These are phyloP conservation scores for Squalus acanthias DNA, from an alignment of 2,797 vertebrate genomes.

Conservation along the genomic window DNA sequence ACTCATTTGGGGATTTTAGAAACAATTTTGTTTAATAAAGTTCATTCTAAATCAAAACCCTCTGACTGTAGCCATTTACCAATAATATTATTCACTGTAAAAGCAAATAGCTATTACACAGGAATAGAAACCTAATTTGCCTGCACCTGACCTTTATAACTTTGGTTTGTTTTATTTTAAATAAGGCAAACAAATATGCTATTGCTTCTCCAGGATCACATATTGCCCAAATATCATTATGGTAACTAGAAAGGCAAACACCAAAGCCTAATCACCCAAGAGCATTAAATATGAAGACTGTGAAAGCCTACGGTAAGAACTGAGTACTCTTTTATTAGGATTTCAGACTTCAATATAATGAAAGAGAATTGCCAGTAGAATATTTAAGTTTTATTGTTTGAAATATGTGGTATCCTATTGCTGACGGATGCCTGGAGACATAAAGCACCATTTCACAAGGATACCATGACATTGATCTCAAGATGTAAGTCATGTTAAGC, in stretches of 20 bases:
- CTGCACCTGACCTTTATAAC: conserved; percentile 35
- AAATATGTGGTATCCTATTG: neutral
- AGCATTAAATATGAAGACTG: conserved; percentile 39
- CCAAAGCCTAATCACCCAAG: conserved; percentile 46
- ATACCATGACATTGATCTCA: neutral
- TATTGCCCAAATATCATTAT: conserved; percentile 47
- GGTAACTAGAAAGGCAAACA: conserved; percentile 49
- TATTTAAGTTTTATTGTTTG: neutral
- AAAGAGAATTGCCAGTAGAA: neutral
- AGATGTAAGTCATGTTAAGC: neutral
- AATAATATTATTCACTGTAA: neutral
- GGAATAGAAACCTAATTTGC: conserved; percentile 33
- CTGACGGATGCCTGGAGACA: neutral
- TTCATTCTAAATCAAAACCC: neutral
- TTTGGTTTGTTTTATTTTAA: conserved; percentile 8
- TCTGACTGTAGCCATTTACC: neutral
- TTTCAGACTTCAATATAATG: neutral
- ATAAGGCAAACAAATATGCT: conserved; percentile 41
- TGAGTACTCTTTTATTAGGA: neutral
- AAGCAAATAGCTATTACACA: conserved; percentile 32
- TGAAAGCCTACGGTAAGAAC: conserved; percentile 7
- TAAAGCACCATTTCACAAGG: neutral
- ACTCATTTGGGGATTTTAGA: neutral
- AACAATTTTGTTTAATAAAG: neutral
- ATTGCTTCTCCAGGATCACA: conserved; percentile 43